Percentiles rank a stretch among this genome's conserved stretches.
These are phyloP conservation scores for Lindbergichthys nudifrons DNA, from an alignment of 2,797 vertebrate species.

Conservation along the genomic window DNA sequence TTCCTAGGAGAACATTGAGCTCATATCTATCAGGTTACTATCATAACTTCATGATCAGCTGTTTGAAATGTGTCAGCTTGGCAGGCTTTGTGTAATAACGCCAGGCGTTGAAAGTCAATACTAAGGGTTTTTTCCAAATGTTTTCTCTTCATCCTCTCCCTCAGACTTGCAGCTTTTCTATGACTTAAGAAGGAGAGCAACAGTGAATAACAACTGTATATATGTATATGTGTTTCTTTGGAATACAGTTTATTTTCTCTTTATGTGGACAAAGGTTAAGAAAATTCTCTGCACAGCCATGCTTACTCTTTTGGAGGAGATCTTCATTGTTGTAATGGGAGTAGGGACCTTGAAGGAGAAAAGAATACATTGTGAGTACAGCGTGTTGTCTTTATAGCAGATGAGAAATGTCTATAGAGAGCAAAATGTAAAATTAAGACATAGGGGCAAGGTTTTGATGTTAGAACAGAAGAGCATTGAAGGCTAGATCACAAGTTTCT, in stretches of 20 bases:
- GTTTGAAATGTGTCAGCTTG: conserved; percentile 64
- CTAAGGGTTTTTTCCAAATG: conserved; percentile 63
- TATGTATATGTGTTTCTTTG: conserved; percentile 7
- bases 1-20: conserved; percentile 37
- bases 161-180: conserved; percentile 17
- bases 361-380: conserved; percentile 33
- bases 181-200: conserved; percentile 42
- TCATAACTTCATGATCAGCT: conserved; percentile 66
- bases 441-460: neutral
- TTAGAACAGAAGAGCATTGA: neutral
- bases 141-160: conserved; percentile 48
- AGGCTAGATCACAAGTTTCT: too few species aligned
- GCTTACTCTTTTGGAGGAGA: conserved; percentile 98
- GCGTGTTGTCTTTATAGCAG: neutral
- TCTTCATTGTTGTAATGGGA: conserved; percentile 96
- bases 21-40: conserved; percentile 55
- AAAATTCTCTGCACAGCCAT: conserved; percentile 19
- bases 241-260: conserved; percentile 27
- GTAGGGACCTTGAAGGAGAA: conserved; percentile 88
- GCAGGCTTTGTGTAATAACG: conserved; percentile 51
- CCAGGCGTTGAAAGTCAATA: conserved; percentile 58
- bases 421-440: neutral
- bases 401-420: neutral
- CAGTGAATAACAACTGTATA: conserved; percentile 34
- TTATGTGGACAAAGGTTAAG: conserved; percentile 27